These are phyloP conservation scores for Candoia aspera DNA, from an alignment of 2,113 vertebrate genomes.

Conservation along the genomic window DNA sequence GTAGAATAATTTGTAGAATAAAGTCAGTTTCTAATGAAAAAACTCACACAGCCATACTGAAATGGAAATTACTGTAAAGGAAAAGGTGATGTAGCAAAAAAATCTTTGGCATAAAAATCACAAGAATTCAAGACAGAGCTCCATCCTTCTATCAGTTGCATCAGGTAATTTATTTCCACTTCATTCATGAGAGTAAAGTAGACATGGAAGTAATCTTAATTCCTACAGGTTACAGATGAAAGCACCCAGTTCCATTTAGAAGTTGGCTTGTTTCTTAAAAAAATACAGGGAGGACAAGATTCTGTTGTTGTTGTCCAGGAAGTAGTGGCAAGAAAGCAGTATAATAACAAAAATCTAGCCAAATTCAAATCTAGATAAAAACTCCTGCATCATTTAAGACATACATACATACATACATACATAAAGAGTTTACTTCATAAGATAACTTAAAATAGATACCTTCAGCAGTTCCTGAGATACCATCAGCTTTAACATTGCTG, in stretches of 20 bases:
- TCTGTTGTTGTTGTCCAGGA: neutral
- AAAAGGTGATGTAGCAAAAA: neutral
- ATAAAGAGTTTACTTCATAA: neutral
- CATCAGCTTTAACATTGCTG: conserved; percentile 96
- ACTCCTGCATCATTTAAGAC: neutral
- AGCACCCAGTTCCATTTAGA: neutral
- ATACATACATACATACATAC: too few species aligned
- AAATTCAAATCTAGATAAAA: neutral
- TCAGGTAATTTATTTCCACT: neutral
- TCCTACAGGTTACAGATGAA: neutral
- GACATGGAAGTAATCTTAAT: neutral
- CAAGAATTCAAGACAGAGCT: neutral
- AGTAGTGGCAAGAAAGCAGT: neutral
- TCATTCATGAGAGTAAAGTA: neutral
- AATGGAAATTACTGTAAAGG: neutral
- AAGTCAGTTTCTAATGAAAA: neutral
- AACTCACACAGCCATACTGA: neutral
- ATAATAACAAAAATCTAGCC: neutral
- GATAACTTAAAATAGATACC: conserved; percentile 72
- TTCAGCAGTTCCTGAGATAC: conserved; percentile 91
- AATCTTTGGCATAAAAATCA: neutral
- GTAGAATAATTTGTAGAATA: neutral
- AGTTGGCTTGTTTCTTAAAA: neutral
- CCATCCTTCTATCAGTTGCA: neutral
- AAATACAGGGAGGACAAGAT: neutral